These are phyloP conservation scores for Brenthis hecate DNA, from an alignment of 2,888 invertebrate genomes.

Conservation along the genomic window DNA sequence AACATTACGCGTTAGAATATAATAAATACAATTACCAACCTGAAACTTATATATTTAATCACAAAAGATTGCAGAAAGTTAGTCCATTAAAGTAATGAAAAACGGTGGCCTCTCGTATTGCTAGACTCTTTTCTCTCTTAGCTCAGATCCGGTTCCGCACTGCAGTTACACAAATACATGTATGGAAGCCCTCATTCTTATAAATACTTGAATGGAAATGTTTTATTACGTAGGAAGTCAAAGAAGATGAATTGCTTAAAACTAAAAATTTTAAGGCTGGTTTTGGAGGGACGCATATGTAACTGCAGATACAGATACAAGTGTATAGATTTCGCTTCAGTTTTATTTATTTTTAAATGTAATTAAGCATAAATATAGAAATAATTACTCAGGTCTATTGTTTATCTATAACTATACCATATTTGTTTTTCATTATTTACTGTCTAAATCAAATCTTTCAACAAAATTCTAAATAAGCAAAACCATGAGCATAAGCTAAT, in stretches of 20 bases:
- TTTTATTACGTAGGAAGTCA: not conserved
- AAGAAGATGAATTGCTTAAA: too few relatives aligned
- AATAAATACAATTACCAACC: conserved; percentile 19
- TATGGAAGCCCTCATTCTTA: conserved; percentile 75
- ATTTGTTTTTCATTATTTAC: too few relatives aligned
- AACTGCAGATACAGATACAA: too few relatives aligned
- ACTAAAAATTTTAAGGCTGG: too few relatives aligned
- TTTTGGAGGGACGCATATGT: too few relatives aligned
- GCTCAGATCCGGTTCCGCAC: conserved; percentile 52
- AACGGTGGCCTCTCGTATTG: conserved; percentile 69
- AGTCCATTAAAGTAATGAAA: conserved; percentile 73
- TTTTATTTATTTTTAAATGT: too few relatives aligned
- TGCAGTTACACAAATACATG: conserved; percentile 75
- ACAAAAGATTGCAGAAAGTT: conserved; percentile 60
- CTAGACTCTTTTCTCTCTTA: conserved; percentile 40
- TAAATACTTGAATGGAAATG: conserved; percentile 54
- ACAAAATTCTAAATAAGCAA: too few relatives aligned
- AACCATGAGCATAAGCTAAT: not conserved
- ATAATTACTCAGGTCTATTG: too few relatives aligned
- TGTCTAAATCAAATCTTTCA: too few relatives aligned
- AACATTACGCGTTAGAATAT: conserved; percentile 8
- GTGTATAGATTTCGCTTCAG: too few relatives aligned
- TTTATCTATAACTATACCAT: too few relatives aligned
- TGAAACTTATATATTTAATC: conserved; percentile 26
- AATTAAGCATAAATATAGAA: too few relatives aligned